Conservation (phyloP, 2,113 vertebrate genomes). For the Columba janthina region DNA sequence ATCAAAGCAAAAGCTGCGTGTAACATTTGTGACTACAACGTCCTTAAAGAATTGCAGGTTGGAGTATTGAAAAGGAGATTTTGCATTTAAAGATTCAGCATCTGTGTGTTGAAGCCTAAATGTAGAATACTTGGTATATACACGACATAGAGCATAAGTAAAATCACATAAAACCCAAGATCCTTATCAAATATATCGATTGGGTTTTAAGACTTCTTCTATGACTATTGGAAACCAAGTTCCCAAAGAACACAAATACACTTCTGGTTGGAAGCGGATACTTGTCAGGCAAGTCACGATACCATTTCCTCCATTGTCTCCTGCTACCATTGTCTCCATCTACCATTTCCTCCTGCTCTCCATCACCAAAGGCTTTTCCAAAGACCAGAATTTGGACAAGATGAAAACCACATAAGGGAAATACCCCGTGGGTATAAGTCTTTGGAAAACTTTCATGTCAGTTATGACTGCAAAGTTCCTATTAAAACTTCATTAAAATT, state of each 20-base stretch:
- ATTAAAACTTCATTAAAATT: conserved; percentile 71
- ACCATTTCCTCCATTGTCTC: background rate
- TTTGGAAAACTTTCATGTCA: conserved; percentile 52
- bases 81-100: background rate
- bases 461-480: conserved; percentile 37
- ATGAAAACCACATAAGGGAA: background rate
- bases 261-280: background rate
- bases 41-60: conserved; percentile 48
- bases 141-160: background rate
- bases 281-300: background rate
- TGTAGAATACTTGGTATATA: background rate
- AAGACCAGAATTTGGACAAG: conserved; percentile 20
- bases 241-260: background rate
- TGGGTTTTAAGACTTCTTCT: background rate
- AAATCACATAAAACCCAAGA: background rate
- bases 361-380: conserved; percentile 28
- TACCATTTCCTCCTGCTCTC: background rate
- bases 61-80: background rate
- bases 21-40: conserved; percentile 56
- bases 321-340: background rate
- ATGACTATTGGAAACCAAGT: background rate
- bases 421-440: conserved; percentile 54
- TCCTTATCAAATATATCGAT: background rate
- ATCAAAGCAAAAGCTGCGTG: conserved; percentile 50
- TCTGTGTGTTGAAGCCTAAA: background rate